Percentiles rank a stretch among this genome's conserved stretches.
These are phyloP conservation scores for Silurus meridionalis DNA, from an alignment of 2,113 vertebrate genomes.

Conservation along the genomic window DNA sequence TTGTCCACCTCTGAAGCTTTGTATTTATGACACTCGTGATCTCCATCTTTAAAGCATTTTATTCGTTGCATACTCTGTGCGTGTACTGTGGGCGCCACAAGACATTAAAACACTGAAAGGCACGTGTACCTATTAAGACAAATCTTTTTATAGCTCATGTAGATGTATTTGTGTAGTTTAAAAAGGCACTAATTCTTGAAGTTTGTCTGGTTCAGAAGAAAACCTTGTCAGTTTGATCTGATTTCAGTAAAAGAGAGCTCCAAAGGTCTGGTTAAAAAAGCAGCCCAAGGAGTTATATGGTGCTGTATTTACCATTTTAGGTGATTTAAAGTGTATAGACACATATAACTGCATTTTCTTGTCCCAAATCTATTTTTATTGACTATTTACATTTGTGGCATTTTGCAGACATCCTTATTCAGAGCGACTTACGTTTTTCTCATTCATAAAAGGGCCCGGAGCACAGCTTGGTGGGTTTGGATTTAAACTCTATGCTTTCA, in stretches of 20 bases:
- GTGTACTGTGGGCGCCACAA: not conserved
- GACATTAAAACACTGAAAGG: not conserved
- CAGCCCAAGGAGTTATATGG: not conserved
- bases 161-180: not conserved
- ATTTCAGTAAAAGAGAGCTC: not conserved
- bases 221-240: not conserved
- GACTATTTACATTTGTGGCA: not conserved
- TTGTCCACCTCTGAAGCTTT: constrained; percentile 18
- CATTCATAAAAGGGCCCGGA: no score
- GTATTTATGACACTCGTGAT: constrained; percentile 21
- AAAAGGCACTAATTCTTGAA: not conserved
- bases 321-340: not conserved
- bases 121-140: not conserved
- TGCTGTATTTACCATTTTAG: not conserved
- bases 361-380: not conserved
- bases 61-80: constrained; percentile 2
- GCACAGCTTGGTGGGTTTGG: no score
- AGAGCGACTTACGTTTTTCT: no score
- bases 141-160: not conserved
- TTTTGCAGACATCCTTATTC: no score
- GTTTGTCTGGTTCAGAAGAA: not conserved
- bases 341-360: not conserved
- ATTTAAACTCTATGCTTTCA: no score
- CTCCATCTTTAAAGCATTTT: not conserved
- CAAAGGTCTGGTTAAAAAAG: not conserved